Evolutionary conservation across 1,140 invertebrate species (phyloP), one percentile per base, ranked within the genome.

Genomic region (Ostrea edulis): DNA sequence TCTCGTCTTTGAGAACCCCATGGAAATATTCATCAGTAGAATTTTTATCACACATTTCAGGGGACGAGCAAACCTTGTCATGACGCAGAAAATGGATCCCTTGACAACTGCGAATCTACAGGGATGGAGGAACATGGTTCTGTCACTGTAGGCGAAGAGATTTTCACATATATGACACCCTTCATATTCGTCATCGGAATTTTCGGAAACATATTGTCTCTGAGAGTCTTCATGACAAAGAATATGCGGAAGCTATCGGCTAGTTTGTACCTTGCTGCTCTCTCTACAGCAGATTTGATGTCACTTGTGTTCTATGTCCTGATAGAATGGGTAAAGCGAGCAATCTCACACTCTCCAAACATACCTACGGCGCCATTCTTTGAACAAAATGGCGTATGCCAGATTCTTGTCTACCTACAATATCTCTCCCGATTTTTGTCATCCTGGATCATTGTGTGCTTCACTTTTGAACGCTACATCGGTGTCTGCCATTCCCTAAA

Each of bases 391-490:
- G 93, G 93, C 11, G 52, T 94, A 0, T 94, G 94, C 87, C 93
- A 94, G 58, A 68, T 91, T 2, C 88, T 91, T 8, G 53, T 93
- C 8, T 94, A 92, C 86, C 55, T 94, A 0, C 88, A 90, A 55
- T 94, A 94, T 85, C 87, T 92, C 25, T 91, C 88, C 17, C 90
- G 94, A 7, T 94, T 94, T 87, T 58, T 94, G 35, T 94, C 93
- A 0, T 92, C 93, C 8, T 94, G 93, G 93, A 71, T 94, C 54
- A 89, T 94, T 12, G 93, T 93, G 2, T 90, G 91, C 44, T 94
- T 94, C 83, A 94, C 94, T 0, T 87, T 92, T 62, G 94, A 94
- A 87, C 62, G 94, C 8, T 94, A 94, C 90, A 92, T 93, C 84
- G 93, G 93, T 8, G 93, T 93, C 29, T 93, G 93, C 82, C 91